A percentile compares a stretch with the other conserved stretches of the same genome.
phyloP scores from a whole-genome alignment of 2,797 vertebrate genomes.

The Gallinago nigripennis region DNA sequence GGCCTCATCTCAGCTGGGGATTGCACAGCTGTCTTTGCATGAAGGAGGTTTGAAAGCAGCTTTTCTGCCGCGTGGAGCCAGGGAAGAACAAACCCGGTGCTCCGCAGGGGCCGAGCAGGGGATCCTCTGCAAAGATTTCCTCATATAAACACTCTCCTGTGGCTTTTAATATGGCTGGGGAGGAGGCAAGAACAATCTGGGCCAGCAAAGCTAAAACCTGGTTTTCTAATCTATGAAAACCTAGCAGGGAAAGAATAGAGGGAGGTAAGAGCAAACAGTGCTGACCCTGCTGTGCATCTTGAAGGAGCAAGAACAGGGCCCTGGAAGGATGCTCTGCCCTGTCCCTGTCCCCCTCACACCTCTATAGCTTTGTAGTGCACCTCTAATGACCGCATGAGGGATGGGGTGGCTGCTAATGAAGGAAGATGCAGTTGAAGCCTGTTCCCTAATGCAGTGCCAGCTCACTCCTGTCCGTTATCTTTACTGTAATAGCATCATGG shows the following conservation, averaged over 20 bases:
- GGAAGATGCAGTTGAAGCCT: neutral
- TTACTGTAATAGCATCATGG: neutral
- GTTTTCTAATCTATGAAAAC: neutral
- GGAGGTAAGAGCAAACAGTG: neutral
- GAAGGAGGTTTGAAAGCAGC: neutral
- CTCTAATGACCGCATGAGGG: neutral
- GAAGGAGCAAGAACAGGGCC: neutral
- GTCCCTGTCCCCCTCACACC: neutral
- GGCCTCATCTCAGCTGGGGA: neutral
- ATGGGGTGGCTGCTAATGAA: neutral
- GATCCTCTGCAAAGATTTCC: neutral
- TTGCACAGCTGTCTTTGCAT: neutral
- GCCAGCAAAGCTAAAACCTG: neutral
- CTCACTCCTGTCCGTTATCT: neutral
- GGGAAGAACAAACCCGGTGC: neutral
- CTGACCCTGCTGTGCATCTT: rapidly evolving
- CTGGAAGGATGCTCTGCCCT: neutral
- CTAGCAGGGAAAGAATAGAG: neutral
- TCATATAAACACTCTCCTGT: neutral
- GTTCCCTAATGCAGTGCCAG: neutral
- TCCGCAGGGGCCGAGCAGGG: neutral
- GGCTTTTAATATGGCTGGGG: conserved; percentile 2
- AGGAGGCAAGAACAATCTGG: neutral
- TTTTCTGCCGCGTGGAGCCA: neutral
- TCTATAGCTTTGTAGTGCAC: neutral